Evolutionary conservation across 2,113 vertebrate species (phyloP), one percentile per base, ranked within the genome.

Genomic region (Lycaon pictus): DNA sequence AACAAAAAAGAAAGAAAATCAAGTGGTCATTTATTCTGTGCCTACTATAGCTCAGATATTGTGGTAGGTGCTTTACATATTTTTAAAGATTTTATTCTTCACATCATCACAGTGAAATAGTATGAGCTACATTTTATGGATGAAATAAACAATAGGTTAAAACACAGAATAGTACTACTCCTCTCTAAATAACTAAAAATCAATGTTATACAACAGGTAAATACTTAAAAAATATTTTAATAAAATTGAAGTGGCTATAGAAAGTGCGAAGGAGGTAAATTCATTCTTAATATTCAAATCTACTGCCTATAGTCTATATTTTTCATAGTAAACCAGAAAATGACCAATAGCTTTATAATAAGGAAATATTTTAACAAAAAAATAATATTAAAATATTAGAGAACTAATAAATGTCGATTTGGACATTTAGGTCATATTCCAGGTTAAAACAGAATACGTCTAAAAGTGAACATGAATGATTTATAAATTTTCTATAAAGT

Each of bases 221-320:
- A 56, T 90, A 86, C 89, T 92, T 65, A 8, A 56, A 1, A 71
- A 76, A 37, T 35, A 95, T 43, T 92, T 94, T 76, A 86, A 97
- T 88, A 74, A 94, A 84, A 72, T 77, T 92, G 11, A 72, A 35
- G 37, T 93, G 11, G 17, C 5, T 74, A 92, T 17, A 67, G 9
- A 56, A 95, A 85, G 7, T 20, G 48, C 65, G 17, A 35, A 35
- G 67, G 29, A 94, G 51, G 19, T n/a, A 60, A 83, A 74, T 80
- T 3, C 2, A 84, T 60, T 92, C 43, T 93, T 22, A 27, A 60
- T 84, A 80, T 62, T 80, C 74, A 87, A 74, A 83, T 88, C n/a
- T 35, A 87, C 2, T 87, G 19, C 67, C 60, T 80, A 56, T 29
- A 94, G 89, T 76, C 79, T 53, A 3, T 82, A 80, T 27, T 94